phyloP scores from a whole-genome alignment of 2,113 vertebrate species.

The Anarhynchus alexandrinus region DNA sequence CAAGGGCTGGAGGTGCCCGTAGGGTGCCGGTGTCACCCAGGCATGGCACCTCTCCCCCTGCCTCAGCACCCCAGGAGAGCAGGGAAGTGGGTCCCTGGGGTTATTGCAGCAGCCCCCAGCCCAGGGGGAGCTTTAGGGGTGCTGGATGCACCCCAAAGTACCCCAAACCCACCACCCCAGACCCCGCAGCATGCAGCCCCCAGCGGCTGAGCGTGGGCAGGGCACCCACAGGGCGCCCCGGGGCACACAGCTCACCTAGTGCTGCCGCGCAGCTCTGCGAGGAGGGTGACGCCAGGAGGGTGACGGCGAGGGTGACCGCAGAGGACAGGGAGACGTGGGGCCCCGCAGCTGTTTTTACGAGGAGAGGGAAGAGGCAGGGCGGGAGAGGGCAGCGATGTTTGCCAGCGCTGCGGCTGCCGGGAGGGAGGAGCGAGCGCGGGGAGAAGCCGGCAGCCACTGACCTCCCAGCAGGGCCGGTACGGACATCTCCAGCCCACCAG shows the following conservation, averaged over 20 bases:
- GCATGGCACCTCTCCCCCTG: too few relatives aligned
- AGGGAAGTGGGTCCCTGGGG: background rate
- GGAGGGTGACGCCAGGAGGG: background rate
- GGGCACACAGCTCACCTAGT: background rate
- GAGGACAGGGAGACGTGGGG: background rate
- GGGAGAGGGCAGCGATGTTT: fast-evolving
- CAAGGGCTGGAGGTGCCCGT: fast-evolving
- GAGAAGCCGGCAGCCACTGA: too few relatives aligned
- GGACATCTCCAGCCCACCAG: fast-evolving
- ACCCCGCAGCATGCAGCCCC: background rate
- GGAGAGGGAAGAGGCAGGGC: background rate
- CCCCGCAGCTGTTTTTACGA: fast-evolving
- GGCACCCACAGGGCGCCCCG: background rate
- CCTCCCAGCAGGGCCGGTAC: fast-evolving
- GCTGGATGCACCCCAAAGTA: background rate
- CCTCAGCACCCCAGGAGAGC: background rate
- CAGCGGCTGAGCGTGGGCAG: fast-evolving
- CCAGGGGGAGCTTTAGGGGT: background rate
- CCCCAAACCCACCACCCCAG: background rate
- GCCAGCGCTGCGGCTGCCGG: background rate
- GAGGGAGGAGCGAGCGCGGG: background rate
- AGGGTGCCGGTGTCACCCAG: fast-evolving
- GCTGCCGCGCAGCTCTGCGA: fast-evolving
- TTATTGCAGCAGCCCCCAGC: background rate
- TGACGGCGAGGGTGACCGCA: background rate